Evolutionary conservation across 2,113 vertebrate species (phyloP), one percentile per base, ranked within the genome.

Genomic region (Pardalotus punctatus): DNA sequence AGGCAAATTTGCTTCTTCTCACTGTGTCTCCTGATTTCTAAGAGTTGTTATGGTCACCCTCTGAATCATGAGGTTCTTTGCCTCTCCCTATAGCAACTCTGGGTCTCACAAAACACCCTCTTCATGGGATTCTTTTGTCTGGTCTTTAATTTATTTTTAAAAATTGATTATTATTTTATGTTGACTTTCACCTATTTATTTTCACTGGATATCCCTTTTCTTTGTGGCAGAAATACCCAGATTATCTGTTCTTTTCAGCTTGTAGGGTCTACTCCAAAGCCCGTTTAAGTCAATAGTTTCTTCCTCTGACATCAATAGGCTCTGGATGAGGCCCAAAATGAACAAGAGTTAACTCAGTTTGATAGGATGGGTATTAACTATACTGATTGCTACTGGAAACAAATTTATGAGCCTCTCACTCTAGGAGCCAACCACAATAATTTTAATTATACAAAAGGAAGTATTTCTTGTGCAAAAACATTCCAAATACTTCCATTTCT

Each of bases 371-470:
- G 48, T 93, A 92, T 92, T 88, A 90, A 93, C 81, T 74, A 71
- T 20, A 81, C 85, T 86, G 90, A 88, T 94, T 94, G 48, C 57
- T 90, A 96, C 90, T 95, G 80, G 93, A 97, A 96, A 94, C 82
- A 94, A 94, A 95, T 92, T 88, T 83, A 78, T 74, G 76, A 96
- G 82, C 48, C 45, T 92, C 87, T 96, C 74, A 36, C 42, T 95
- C 77, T 90, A 77, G 76, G 56, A 96, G 92, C 90, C 93, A 95
- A 97, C 92, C 92, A 94, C 96, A 97, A 84, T 95, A 96, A 96
- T 93, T 95, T 97, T 96, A 96, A 96, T 97, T 96, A 97, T 81
- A 92, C 94, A 96, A 95, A 95, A 96, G 94, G 96, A 97, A 97
- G 96, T 81, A 94, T 96, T 96, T 96, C 71, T 90, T 54, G 57